Base-by-base conservation (phyloP, 2,888 invertebrate species). In the Leucoma salicis region DNA sequence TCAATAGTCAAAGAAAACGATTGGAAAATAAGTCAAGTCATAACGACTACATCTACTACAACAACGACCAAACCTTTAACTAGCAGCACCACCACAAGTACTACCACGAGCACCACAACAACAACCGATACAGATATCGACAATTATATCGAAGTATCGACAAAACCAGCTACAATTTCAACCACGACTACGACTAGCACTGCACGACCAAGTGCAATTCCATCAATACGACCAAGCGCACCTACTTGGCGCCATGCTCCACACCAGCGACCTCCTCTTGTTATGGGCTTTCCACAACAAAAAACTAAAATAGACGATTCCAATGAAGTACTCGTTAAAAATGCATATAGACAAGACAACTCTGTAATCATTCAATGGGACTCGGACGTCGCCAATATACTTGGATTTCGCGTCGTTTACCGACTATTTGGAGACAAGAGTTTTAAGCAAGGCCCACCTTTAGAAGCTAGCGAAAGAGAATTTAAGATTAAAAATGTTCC, bases 401-500 rank as follows among this genome's bases (percentile, higher is more conserved):
- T 96, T n/a, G 97, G 96, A 36, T 97, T 97, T 75, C 91, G 96
- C 46, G 96, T 97, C 8, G 95, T 97, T 14, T 97, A 97, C 76
- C 90, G 97, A 40, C 88, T 97, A 29, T 97, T 97, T 67, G 97
- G 97, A 3, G 97, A 97, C 66, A 94, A 95, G 71, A 94, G 92
- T 59, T 97, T 97, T 82, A 96, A 97, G 66, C 95, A 96, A 76
- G 97, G 97, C 3, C 96, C 97, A 11, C 96, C 96, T 1, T 82
- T 97, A 43, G 96, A 97, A 80, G 94, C 96, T 13, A 96, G 95
- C 68, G 96, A 97, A 82, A 90, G 96, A 63, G 97, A 97, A 81
- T 97, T 97, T 71, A 96, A 96, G 83, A 96, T 97, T 46, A 96
- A 96, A 84, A 97, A 97, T 70, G 96, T 97, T 46, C 97, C 97